Evolutionary conservation across 2,113 vertebrate species (phyloP), one percentile per base, ranked within the genome.

Genomic region (Lates calcarifer): DNA sequence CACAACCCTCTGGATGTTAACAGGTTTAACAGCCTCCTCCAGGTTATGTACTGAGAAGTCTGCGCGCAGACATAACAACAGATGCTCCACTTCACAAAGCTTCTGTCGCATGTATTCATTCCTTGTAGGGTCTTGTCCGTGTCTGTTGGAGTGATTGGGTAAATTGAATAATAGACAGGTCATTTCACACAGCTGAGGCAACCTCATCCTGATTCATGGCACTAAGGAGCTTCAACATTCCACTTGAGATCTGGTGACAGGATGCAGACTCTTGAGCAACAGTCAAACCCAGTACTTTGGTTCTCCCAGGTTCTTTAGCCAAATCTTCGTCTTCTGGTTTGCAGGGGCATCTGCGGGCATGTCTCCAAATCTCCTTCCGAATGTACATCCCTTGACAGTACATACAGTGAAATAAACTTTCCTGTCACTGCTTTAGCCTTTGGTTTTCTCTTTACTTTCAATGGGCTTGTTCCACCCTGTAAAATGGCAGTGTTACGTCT

Each of bases 201-300:
- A 81, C 31, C 14, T 76, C 83, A 80, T 72, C 77, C 5, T 70
- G 60, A 31, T 71, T 85, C 66, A 85, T 80, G 26, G 5, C 31
- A 51, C 7, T 20, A 9, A 85, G 18, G 1, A 80, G 39, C 60
- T 80, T 85, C 82, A 49, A 85, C 18, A 65, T 29, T n/a, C 71
- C 70, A 57, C 49, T 58, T 49, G 76, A 79, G 26, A 80, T 62
- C 26, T 70, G 49, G 6, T 45, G 71, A 56, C 7, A 39, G 3
- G 29, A 43, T 20, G 18, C 17, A 41, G 64, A 45, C 20, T 75
- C 31, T 5, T 17, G 24, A 70, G 57, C 37, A 6, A 5, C 6
- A 58, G 58, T 65, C 24, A 84, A 41, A 6, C n/a, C 64, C 15
- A 64, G 70, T 15, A 80, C 65, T 70, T 39, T 75, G 51, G 58